Base-by-base conservation (phyloP, 2,888 invertebrate species). In the Celastrina argiolus region DNA sequence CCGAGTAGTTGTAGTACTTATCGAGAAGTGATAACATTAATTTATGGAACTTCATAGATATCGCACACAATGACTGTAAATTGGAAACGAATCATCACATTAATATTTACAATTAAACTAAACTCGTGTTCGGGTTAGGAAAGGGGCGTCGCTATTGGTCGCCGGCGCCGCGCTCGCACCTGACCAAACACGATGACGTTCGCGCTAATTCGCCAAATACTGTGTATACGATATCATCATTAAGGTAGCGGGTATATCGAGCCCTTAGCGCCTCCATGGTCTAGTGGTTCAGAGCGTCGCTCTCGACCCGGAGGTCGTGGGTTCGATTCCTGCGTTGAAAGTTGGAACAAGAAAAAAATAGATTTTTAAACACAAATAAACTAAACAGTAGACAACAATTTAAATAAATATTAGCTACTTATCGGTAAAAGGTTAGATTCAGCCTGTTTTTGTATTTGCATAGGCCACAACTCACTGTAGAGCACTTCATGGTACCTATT, bases 131-230 rank as follows among this genome's bases (percentile, higher is more conserved):
- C 56, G 67, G 34, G 63, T 67, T 65, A 42, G 45, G 56, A 67
- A 68, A 39, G 51, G 45, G 41, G 64, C 26, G 59, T 36, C 28
- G n/a, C 45, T 16, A 69, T 70, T 68, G 69, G 69, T 45, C 42
- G 63, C 3, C 26, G 36, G 66, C 68, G 70, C n/a, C 45, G 31
- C 64, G 31, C 26, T 64, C 70, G 70, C 74, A 74, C 70, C 74
- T 74, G 74, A 69, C 59, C 70, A 74, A 73, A 74, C 58, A 73
- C 56, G 14, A 64, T 69, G 56, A 42, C 64, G 68, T 63, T 59
- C n/a, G 63, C 69, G 70, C 68, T 64, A 71, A 70, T 69, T 65
- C 67, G 45, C 58, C 64, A 66, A 69, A 67, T 69, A 59, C 22
- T 61, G 39, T 22, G 18, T 2, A 31, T 36, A 34, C 36, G 39